Evolutionary conservation across 2,888 invertebrate genomes (phyloP).

Genomic region (Aleiodes alternator): DNA sequence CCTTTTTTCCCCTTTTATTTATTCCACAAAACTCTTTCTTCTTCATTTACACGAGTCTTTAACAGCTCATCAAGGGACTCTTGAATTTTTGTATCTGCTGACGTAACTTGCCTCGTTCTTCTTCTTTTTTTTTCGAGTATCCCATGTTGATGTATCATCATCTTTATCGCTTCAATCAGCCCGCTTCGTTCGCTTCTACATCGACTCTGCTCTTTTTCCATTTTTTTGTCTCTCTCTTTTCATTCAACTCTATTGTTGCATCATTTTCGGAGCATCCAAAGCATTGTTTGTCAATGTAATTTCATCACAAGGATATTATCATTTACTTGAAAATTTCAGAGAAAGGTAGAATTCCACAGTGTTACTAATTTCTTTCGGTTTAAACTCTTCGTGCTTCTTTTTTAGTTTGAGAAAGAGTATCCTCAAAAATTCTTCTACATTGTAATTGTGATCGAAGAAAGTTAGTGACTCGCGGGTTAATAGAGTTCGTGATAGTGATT

Average conservation of each 20-base stretch:
- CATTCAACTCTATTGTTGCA: background rate
- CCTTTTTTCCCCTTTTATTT: conserved; percentile 57
- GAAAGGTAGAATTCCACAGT: too few species aligned
- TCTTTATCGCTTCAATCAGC: background rate
- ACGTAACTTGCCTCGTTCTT: conserved; percentile 28
- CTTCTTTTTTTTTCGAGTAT: conserved; percentile 5
- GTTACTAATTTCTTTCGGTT: background rate
- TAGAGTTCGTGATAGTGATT: conserved; percentile 43
- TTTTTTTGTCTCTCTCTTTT: too few species aligned
- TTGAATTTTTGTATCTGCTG: conserved; percentile 33
- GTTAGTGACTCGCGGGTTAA: conserved; percentile 33
- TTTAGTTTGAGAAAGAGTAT: background rate
- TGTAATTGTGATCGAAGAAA: conserved; percentile 38
- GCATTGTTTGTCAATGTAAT: conserved; percentile 10
- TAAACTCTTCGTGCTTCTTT: background rate
- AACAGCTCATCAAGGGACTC: background rate
- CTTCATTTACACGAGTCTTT: background rate
- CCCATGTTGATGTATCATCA: conserved; percentile 32
- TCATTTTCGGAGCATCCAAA: background rate
- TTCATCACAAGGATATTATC: conserved; percentile 10
- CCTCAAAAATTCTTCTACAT: background rate
- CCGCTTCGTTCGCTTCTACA: too few species aligned
- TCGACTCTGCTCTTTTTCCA: background rate
- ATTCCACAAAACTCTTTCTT: background rate
- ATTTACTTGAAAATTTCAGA: too few species aligned